Evolutionary conservation across 2,113 vertebrate genomes (phyloP).

Genomic region (Crotophaga sulcirostris): DNA sequence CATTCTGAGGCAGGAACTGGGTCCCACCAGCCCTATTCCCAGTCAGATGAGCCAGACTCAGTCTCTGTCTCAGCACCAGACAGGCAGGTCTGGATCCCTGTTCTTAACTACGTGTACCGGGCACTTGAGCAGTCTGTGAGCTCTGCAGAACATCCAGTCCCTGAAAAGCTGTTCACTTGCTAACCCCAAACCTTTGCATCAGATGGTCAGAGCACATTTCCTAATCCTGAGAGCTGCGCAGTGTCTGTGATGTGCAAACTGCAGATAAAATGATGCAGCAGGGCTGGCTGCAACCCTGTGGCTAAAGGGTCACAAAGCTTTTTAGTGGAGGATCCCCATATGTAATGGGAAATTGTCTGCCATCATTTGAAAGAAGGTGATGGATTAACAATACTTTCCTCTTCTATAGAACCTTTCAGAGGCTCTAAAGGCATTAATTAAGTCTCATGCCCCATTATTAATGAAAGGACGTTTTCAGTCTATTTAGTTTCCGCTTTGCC

Average conservation of each 20-base stretch:
- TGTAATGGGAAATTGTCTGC: background rate
- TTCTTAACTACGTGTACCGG: rapidly evolving
- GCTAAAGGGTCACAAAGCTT: background rate
- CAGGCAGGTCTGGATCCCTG: background rate
- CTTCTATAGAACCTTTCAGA: background rate
- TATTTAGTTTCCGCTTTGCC: background rate
- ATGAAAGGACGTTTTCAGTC: constrained; percentile 44
- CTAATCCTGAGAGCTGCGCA: background rate
- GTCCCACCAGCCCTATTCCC: background rate
- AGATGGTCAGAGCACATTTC: rapidly evolving
- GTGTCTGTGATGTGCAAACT: background rate
- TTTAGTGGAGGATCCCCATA: background rate
- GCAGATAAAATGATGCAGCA: background rate
- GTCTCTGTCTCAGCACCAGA: background rate
- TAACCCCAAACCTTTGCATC: background rate
- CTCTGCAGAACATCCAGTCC: background rate
- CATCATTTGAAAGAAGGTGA: background rate
- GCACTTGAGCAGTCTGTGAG: background rate
- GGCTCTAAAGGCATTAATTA: constrained; percentile 6
- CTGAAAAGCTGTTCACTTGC: background rate
- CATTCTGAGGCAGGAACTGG: background rate
- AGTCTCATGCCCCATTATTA: background rate
- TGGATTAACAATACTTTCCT: background rate
- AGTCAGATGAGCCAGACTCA: background rate
- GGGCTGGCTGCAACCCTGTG: background rate